These are phyloP conservation scores for Limonius californicus DNA, from an alignment of 1,140 invertebrate species.

Conservation along the genomic window DNA sequence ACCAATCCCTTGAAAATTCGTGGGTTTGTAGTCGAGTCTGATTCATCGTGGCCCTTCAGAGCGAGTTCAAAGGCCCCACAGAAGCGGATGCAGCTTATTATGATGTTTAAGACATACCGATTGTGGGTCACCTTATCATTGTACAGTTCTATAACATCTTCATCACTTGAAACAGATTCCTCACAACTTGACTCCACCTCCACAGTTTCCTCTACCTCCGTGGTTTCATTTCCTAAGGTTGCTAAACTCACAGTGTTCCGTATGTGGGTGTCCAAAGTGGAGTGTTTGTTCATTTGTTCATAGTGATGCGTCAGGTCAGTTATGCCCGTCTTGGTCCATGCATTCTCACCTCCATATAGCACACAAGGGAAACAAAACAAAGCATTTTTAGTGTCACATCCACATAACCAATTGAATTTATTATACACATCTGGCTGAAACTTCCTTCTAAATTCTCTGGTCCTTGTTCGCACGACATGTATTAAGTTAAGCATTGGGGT, in stretches of 20 bases:
- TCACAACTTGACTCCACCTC: too few species aligned
- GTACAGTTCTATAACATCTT: slow-evolving; percentile 25
- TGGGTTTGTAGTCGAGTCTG: slow-evolving; percentile 26
- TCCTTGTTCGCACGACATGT: not conserved
- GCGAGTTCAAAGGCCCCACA: slow-evolving; percentile 38
- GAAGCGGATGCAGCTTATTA: slow-evolving; percentile 39
- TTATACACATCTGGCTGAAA: slow-evolving; percentile 23
- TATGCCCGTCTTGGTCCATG: slow-evolving; percentile 20
- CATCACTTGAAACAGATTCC: too few species aligned
- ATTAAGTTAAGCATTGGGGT: slow-evolving; percentile 20
- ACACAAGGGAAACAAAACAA: slow-evolving; percentile 31
- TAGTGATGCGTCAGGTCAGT: slow-evolving; percentile 26
- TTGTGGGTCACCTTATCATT: slow-evolving; percentile 42
- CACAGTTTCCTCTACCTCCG: slow-evolving; percentile 11
- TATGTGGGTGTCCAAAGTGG: slow-evolving; percentile 4
- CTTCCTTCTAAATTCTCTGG: slow-evolving; percentile 20
- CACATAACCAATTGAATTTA: slow-evolving; percentile 31
- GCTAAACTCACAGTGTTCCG: not conserved
- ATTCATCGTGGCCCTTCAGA: slow-evolving; percentile 35
- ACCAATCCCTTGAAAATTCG: slow-evolving; percentile 29
- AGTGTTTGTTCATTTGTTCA: slow-evolving; percentile 25
- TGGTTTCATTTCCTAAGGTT: slow-evolving; percentile 7
- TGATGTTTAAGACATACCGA: slow-evolving; percentile 38
- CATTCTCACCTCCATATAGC: slow-evolving; percentile 25
- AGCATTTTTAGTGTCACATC: slow-evolving; percentile 21